A percentile compares a stretch with the other conserved stretches of the same genome.
Evolutionary conservation across 2,797 vertebrate species (phyloP).

Genomic region (Crocidura indochinensis): DNA sequence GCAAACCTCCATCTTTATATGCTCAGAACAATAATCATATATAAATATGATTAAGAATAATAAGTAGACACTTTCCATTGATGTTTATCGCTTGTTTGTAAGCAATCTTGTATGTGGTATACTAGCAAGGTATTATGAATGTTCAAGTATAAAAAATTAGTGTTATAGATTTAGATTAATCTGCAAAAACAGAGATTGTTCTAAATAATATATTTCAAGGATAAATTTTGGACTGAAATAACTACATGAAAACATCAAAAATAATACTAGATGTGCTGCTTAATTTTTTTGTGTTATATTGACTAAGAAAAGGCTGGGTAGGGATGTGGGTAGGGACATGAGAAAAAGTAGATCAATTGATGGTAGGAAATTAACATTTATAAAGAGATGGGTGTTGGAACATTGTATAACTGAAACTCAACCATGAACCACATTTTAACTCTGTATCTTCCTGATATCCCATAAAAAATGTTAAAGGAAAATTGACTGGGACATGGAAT

Average conservation of each 20-base stretch:
- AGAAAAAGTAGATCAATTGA: too few species aligned
- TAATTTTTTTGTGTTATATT: conserved; percentile 5
- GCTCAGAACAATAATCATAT: not conserved
- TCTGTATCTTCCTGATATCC: too few species aligned
- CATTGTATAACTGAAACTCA: too few species aligned
- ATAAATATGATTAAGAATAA: conserved; percentile 29
- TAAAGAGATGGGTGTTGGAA: too few species aligned
- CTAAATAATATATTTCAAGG: not conserved
- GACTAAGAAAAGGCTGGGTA: not conserved
- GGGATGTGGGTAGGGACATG: too few species aligned
- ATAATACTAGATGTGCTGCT: not conserved
- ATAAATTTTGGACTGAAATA: not conserved
- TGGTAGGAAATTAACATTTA: too few species aligned
- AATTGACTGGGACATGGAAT: not conserved
- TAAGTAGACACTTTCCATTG: not conserved
- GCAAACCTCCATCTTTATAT: conserved; percentile 15
- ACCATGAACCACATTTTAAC: too few species aligned
- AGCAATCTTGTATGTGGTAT: not conserved
- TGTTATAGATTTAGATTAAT: conserved; percentile 36
- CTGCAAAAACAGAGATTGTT: conserved; percentile 47
- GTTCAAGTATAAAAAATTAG: too few species aligned
- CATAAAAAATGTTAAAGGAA: too few species aligned
- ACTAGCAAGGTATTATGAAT: conserved; percentile 33
- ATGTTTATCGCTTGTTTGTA: conserved; percentile 8
- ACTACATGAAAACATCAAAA: conserved; percentile 33